Percentiles rank a stretch among this genome's conserved stretches.
These are phyloP conservation scores for Gymnocheta viridis DNA, from an alignment of 2,888 invertebrate species.

Conservation along the genomic window DNA sequence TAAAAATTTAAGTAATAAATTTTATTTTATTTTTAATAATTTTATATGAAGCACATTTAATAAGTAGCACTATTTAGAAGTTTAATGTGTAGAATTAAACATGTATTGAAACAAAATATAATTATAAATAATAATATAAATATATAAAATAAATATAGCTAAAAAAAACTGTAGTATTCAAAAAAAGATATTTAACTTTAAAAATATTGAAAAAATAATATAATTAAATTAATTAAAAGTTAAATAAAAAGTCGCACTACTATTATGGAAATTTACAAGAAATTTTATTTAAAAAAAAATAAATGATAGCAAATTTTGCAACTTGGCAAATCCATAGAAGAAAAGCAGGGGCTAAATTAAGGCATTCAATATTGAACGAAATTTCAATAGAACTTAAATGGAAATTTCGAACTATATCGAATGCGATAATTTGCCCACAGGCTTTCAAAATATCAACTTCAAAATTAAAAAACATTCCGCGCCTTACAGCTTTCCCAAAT, in stretches of 20 bases:
- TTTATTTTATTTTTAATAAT: conserved; percentile 51
- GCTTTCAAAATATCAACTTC: too few species aligned
- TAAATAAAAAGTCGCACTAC: conserved; percentile 60
- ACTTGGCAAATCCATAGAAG: too few species aligned
- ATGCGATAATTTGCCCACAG: too few species aligned
- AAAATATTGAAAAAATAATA: conserved; percentile 29
- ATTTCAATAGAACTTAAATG: too few species aligned
- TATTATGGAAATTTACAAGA: conserved; percentile 29
- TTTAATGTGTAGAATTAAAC: conserved; percentile 46
- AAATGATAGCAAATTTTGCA: too few species aligned
- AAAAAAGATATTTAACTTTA: conserved; percentile 38
- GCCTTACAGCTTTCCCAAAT: too few species aligned
- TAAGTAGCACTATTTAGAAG: conserved; percentile 65
- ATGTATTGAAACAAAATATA: conserved; percentile 42
- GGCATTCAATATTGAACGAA: too few species aligned
- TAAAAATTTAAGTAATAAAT: background rate
- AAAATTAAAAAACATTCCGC: too few species aligned
- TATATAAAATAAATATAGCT: conserved; percentile 47
- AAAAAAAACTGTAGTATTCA: conserved; percentile 60
- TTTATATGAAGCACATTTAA: conserved; percentile 48
- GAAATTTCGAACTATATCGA: too few species aligned
- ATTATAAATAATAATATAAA: conserved; percentile 34
- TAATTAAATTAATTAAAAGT: conserved; percentile 40
- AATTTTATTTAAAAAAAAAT: too few species aligned
- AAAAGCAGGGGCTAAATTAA: too few species aligned